These are phyloP conservation scores for Protomyctophum bolini DNA, from an alignment of 2,113 vertebrate genomes.

Conservation along the genomic window DNA sequence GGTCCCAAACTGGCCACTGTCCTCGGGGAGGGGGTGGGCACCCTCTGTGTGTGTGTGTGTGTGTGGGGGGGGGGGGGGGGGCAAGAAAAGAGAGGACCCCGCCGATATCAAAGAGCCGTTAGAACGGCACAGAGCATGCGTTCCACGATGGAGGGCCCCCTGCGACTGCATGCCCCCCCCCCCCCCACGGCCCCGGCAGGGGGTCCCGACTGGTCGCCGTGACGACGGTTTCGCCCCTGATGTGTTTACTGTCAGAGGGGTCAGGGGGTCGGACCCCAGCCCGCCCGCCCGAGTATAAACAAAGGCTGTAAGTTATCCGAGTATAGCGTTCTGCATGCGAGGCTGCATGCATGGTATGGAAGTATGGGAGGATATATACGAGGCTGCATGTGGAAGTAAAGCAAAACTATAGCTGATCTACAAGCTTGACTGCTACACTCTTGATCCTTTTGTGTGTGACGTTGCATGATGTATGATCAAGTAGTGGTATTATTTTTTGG, in stretches of 20 bases:
- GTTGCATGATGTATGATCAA: too few species aligned
- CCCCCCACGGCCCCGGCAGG: conserved; percentile 57
- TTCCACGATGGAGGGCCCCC: conserved; percentile 42
- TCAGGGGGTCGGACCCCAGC: conserved; percentile 32
- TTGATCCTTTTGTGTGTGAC: too few species aligned
- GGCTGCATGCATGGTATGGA: too few species aligned
- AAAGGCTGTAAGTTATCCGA: conserved; percentile 60
- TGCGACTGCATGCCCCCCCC: conserved; percentile 48
- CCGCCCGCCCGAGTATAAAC: conserved; percentile 52
- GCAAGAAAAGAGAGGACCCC: conserved; percentile 33
- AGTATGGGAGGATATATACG: too few species aligned
- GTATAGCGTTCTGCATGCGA: conserved; percentile 29
- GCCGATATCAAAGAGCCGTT: conserved; percentile 49
- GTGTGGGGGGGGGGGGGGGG: conserved; percentile 5
- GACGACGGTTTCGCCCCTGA: conserved; percentile 65
- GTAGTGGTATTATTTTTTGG: too few species aligned
- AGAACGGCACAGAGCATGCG: conserved; percentile 58
- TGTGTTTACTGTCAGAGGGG: conserved; percentile 75
- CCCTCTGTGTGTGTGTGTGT: conserved; percentile 41
- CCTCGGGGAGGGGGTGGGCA: conserved; percentile 50
- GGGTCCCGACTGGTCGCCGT: conserved; percentile 55
- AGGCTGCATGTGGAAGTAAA: too few species aligned
- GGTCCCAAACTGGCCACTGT: conserved; percentile 42
- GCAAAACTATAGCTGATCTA: background rate
- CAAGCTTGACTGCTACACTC: background rate